Evolutionary conservation across 2,113 vertebrate species (phyloP), one percentile per base, ranked within the genome.

Genomic region (Phrynocephalus versicolor): DNA sequence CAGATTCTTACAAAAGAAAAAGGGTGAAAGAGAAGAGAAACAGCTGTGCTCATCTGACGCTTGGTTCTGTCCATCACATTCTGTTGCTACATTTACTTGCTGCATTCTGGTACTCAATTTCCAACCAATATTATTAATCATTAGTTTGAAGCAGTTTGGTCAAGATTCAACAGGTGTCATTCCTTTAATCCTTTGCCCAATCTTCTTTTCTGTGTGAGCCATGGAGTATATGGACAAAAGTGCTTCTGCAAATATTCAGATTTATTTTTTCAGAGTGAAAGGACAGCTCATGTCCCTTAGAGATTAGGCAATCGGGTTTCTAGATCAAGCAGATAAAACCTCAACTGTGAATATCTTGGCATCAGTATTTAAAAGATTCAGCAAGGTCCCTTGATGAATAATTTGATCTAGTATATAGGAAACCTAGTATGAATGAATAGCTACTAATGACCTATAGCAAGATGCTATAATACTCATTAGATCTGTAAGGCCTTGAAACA

Each of bases 391-490:
- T 84, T 55, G 62, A 7, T 16, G 27, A 69, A 69, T 37, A 9
- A 69, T 77, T 30, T 85, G 15, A 39, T 23, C 77, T 51, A 64
- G 16, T 27, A 71, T 74, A 41, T 30, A n/a, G 23, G 25, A 62
- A 15, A 58, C n/a, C 45, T 23, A 25, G 39, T 73, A 13, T 73
- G 77, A 80, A 80, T 73, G 84, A 80, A 85, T 73, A 64, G 78
- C 9, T 81, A 37, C 69, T 65, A 86, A 74, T 81, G 33, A 78
- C 25, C 23, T 70, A 33, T 78, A 78, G 45, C 57, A 58, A 15
- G 37, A 65, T 55, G 37, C 78, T 58, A 37, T 25, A 74, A 74
- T 81, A 86, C 84, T 81, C 77, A 65, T 81, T 86, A 86, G 41
- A 80, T 64, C 37, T 55, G 39, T 65, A 74, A 55, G 23, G 64